Evolutionary conservation across 2,113 vertebrate species (phyloP).

Genomic region (Tachuris rubrigastra): DNA sequence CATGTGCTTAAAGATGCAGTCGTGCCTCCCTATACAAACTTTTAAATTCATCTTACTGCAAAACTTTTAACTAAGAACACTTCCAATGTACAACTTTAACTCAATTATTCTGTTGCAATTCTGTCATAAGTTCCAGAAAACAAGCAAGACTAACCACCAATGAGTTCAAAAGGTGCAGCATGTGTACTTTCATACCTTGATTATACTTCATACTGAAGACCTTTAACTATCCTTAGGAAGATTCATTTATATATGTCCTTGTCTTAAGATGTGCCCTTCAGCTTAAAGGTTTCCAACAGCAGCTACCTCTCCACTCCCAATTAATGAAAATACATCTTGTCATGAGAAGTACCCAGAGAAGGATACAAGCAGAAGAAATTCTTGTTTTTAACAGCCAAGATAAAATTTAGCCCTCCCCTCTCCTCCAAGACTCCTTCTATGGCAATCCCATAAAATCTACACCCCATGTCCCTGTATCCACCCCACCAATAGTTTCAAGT

Average conservation of each 20-base stretch:
- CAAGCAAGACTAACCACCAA: not conserved
- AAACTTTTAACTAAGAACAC: not conserved
- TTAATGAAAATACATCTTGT: not conserved
- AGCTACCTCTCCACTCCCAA: not conserved
- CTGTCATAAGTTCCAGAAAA: not conserved
- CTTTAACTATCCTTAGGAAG: not conserved
- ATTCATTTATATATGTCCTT: not conserved
- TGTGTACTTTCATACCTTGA: not conserved
- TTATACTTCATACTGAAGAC: not conserved
- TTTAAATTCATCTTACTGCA: not conserved
- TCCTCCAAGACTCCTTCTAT: not conserved
- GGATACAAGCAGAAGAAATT: not conserved
- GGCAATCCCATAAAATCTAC: not conserved
- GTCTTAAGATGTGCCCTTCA: not conserved
- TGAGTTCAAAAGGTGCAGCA: not conserved
- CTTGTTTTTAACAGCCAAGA: not conserved
- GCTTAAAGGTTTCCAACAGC: not conserved
- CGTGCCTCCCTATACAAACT: not conserved
- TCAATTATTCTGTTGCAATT: not conserved
- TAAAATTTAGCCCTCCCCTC: not conserved
- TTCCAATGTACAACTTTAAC: not conserved
- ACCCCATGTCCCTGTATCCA: not conserved
- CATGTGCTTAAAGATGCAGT: not conserved
- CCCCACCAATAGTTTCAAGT: not conserved
- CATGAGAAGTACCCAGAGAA: not conserved